A percentile compares a stretch with the other conserved stretches of the same genome.
These are phyloP conservation scores for Lissocephala sabroskyi DNA, from an alignment of 2,888 invertebrate species.

Conservation along the genomic window DNA sequence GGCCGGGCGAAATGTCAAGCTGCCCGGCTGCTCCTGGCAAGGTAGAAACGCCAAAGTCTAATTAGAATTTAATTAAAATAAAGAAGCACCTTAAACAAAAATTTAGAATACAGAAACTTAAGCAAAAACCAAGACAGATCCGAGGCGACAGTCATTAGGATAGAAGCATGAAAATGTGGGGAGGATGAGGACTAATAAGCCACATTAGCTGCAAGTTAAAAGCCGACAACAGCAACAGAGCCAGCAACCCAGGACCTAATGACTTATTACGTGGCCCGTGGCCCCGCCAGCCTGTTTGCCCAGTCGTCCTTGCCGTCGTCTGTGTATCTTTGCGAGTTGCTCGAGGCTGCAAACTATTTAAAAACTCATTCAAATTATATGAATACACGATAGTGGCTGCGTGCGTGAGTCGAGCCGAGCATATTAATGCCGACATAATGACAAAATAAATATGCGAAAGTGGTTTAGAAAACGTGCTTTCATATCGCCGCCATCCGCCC, in stretches of 20 bases:
- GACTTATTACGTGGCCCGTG: conserved; percentile 66
- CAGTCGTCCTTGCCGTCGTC: too few relatives aligned
- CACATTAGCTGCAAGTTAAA: conserved; percentile 55
- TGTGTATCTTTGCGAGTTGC: background rate
- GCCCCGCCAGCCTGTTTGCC: too few relatives aligned
- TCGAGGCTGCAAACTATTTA: conserved; percentile 60
- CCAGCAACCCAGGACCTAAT: conserved; percentile 51
- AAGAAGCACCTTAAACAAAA: conserved; percentile 15
- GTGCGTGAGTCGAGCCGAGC: conserved; percentile 27
- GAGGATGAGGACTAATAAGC: conserved; percentile 59
- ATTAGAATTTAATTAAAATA: conserved; percentile 71
- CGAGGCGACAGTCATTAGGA: background rate
- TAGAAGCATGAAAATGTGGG: background rate
- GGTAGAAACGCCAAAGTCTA: conserved; percentile 49
- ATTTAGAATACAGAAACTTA: background rate
- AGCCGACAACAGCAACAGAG: conserved; percentile 25
- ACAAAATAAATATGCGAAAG: conserved; percentile 72
- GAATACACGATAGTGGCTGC: conserved; percentile 37
- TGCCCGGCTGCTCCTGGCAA: conserved; percentile 24
- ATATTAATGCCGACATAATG: conserved; percentile 70
- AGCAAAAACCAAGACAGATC: background rate
- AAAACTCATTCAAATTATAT: conserved; percentile 69
- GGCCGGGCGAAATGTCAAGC: conserved; percentile 59
- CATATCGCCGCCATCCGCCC: too few relatives aligned
- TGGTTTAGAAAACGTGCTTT: conserved; percentile 67